Evolutionary conservation across 1,140 invertebrate genomes (phyloP).

Genomic region (Alviniconcha marisindica): DNA sequence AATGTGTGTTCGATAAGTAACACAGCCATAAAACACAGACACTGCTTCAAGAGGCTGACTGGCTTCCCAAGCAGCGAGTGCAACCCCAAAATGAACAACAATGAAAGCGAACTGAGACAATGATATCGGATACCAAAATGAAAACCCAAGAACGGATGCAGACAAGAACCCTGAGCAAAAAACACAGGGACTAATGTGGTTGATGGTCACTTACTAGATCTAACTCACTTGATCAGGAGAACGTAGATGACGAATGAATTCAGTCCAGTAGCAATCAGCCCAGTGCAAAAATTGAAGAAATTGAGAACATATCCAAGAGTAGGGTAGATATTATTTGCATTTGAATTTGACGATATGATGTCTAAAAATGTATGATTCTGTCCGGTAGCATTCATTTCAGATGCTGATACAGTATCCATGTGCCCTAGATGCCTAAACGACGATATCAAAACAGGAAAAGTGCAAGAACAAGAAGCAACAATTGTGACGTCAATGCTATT

Average conservation of each 20-base stretch:
- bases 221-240: not conserved
- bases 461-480: too few species aligned
- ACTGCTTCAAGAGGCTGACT: too few species aligned
- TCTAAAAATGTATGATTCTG: too few species aligned
- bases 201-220: not conserved
- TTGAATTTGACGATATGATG: not conserved
- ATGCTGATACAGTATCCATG: too few species aligned
- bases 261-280: not conserved
- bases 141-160: not conserved
- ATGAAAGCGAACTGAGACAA: not conserved
- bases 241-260: not conserved
- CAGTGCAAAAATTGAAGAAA: slow-evolving; percentile 18
- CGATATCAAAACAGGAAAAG: too few species aligned
- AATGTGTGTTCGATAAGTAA: too few species aligned
- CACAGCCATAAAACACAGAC: too few species aligned
- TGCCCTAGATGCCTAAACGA: too few species aligned
- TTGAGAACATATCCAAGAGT: not conserved
- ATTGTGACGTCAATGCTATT: too few species aligned
- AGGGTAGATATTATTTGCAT: not conserved
- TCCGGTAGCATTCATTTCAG: too few species aligned
- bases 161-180: not conserved
- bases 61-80: too few species aligned
- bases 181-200: not conserved
- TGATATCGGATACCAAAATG: not conserved
- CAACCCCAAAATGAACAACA: not conserved